Base-by-base conservation (phyloP, 1,140 invertebrate species). In the Drosophila melanogaster region DNA sequence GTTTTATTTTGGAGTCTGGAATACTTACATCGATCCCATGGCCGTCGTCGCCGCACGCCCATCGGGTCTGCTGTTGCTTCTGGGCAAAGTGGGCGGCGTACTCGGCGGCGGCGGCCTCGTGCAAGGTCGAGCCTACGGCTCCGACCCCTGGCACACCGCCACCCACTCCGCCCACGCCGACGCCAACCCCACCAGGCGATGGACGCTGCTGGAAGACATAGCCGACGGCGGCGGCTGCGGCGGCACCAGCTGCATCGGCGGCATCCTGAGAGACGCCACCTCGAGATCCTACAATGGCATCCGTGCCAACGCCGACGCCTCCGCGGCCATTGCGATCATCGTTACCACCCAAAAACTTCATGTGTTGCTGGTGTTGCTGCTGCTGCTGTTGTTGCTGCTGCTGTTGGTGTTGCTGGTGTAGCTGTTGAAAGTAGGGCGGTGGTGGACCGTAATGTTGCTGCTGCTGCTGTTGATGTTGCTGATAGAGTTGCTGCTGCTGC, bases 311-410 rank as follows among this genome's bases (percentile, higher is more conserved):
- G 65, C 81, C 87, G 71, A 77, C 84, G 53, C 81, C 86, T 46
- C 86, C 90, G 73, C 90, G 90, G 75, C 81, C 90, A 65, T 90
- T 90, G 66, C 90, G 87, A 86, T 91, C 90, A 81, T 91, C 90
- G 71, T 86, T 91, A 24, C 87, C 77, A 65, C 90, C 87, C 78
- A 92, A 81, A 92, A 91, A 92, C 90, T 92, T 92, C 90, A 92
- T 92, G 79, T 92, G 90, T 91, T 83, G 72, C 30, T 74, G 72
- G 40, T 75, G 72, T 10, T 57, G 66, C 24, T 56, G 72, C 54
- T 65, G 71, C 10, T 67, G 67, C 5, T 50, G 61, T 0, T 60
- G 67, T 3, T 74, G 66, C 12, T 56, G 71, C 43, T 61, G 38
- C 8, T 79, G 67, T 2, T 69, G 66, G 24, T 74, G 77, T 8